These are phyloP conservation scores for Drosophila ananassae DNA, from an alignment of 1,140 invertebrate genomes.

Conservation along the genomic window DNA sequence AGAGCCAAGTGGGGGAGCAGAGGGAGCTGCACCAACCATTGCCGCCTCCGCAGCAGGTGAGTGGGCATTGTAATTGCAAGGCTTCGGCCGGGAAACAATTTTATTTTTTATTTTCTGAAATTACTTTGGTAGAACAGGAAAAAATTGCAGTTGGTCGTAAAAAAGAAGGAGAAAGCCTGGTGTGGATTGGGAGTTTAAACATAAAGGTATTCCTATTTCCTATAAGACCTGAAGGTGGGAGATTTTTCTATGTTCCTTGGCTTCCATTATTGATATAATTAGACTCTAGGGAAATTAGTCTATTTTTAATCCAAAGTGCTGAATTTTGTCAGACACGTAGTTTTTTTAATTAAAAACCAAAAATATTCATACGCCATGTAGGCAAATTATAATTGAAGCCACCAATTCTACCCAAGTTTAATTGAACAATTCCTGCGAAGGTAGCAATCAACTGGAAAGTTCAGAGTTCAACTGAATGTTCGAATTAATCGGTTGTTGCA, in stretches of 20 bases:
- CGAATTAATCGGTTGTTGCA: slow-evolving; percentile 27
- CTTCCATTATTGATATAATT: neutral
- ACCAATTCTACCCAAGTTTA: too few relatives aligned
- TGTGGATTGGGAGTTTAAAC: neutral
- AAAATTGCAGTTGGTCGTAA: too few relatives aligned
- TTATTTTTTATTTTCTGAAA: neutral
- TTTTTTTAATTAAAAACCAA: too few relatives aligned
- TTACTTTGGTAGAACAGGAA: neutral
- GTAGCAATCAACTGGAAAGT: slow-evolving; percentile 11
- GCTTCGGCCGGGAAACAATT: neutral
- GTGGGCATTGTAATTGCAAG: slow-evolving; percentile 26
- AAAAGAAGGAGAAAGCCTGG: neutral
- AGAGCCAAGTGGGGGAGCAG: slow-evolving; percentile 8
- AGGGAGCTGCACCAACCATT: slow-evolving; percentile 35
- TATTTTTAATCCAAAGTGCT: neutral
- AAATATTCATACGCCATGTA: too few relatives aligned
- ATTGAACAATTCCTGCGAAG: too few relatives aligned
- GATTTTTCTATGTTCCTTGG: neutral
- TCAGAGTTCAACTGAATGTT: slow-evolving; percentile 29
- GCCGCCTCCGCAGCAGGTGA: slow-evolving; percentile 60
- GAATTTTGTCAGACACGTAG: too few relatives aligned
- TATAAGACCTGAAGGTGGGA: neutral
- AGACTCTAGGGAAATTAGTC: neutral
- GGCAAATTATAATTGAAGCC: too few relatives aligned
- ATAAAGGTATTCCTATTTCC: neutral